phyloP scores from a whole-genome alignment of 2,888 invertebrate genomes.

The Sphinx pinastri region DNA sequence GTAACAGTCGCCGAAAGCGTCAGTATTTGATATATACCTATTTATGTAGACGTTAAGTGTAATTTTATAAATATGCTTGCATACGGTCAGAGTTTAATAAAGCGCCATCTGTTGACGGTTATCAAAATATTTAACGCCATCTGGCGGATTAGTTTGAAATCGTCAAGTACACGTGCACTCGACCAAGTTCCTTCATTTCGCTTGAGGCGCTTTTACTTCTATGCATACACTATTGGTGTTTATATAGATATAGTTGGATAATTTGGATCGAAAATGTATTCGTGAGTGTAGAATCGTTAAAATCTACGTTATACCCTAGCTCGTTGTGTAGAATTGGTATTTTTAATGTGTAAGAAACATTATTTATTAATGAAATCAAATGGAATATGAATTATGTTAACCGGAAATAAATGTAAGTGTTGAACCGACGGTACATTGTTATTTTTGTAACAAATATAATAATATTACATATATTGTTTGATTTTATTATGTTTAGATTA shows the following conservation, averaged over 20 bases:
- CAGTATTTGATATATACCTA: background rate
- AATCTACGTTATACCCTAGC: conserved; percentile 4
- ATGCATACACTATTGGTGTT: conserved; percentile 9
- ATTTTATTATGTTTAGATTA: conserved; percentile 27
- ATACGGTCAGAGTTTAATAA: conserved; percentile 3
- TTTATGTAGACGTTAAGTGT: conserved; percentile 9
- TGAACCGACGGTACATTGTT: conserved; percentile 25
- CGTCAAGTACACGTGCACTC: conserved; percentile 5
- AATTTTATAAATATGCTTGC: conserved; percentile 7
- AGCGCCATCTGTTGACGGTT: conserved; percentile 24
- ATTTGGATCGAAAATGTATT: conserved; percentile 12
- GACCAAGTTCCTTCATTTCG: conserved; percentile 5
- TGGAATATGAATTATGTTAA: conserved; percentile 22
- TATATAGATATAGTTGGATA: conserved; percentile 12
- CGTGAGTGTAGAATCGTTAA: conserved; percentile 3
- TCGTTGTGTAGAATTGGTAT: conserved; percentile 21
- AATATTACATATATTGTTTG: conserved; percentile 20
- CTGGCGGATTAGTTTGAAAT: background rate
- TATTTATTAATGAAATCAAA: conserved; percentile 16
- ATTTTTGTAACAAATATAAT: conserved; percentile 26
- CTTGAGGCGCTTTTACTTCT: conserved; percentile 5
- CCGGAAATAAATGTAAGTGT: conserved; percentile 26
- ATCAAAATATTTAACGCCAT: background rate
- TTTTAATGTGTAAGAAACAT: conserved; percentile 5
- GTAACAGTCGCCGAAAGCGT: background rate